Conservation (phyloP, 2,113 vertebrate genomes). For the Gopherus evgoodei region DNA sequence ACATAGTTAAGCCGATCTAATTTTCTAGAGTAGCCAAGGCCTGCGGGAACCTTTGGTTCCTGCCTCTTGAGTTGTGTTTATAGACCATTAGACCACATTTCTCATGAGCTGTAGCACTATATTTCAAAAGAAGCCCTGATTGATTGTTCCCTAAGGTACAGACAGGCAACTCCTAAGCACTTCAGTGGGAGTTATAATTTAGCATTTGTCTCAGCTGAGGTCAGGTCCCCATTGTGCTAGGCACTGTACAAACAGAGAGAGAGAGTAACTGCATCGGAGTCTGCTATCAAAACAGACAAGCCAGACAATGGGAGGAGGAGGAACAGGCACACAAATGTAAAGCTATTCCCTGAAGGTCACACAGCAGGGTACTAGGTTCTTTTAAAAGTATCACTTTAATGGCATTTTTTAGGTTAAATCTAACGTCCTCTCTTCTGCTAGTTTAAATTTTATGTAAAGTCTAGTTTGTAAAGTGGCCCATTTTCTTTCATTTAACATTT, state of each 20-base stretch:
- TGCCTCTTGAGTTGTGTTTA: not conserved
- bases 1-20: not conserved
- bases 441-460: not conserved
- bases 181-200: not conserved
- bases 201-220: not conserved
- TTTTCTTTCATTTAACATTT: not conserved
- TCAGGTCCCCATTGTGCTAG: not conserved
- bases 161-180: not conserved
- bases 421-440: accelerated
- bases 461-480: accelerated
- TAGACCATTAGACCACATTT: not conserved
- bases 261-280: not conserved
- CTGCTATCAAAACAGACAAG: not conserved
- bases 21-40: not conserved
- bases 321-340: not conserved
- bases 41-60: not conserved
- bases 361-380: not conserved
- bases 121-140: not conserved
- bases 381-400: not conserved
- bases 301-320: not conserved
- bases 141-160: not conserved
- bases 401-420: not conserved
- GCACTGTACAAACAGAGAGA: not conserved
- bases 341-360: accelerated
- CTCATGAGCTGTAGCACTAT: not conserved